A percentile compares a stretch with the other conserved stretches of the same genome.
phyloP scores from a whole-genome alignment of 1,140 invertebrate genomes.

The Plectrocnemia conspersa region DNA sequence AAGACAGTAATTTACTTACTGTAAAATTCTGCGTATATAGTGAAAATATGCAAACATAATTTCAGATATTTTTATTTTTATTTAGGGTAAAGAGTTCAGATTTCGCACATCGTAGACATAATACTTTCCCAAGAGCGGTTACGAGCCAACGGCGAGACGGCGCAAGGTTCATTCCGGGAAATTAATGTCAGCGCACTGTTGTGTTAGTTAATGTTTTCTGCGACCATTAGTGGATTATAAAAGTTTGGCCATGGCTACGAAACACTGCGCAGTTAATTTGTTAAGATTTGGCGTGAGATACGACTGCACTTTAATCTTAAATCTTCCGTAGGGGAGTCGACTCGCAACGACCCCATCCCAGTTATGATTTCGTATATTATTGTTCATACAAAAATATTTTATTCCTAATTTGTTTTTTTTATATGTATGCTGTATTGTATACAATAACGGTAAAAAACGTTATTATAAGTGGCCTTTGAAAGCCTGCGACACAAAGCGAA shows the following conservation, averaged over 20 bases:
- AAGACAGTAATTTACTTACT: too few relatives aligned
- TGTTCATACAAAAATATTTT: background rate
- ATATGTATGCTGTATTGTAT: background rate
- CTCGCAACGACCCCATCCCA: too few relatives aligned
- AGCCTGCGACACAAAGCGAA: constrained; percentile 16
- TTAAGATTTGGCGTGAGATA: constrained; percentile 28
- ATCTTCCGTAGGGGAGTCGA: background rate
- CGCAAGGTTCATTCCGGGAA: constrained; percentile 26
- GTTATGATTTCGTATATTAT: too few relatives aligned
- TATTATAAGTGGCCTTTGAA: constrained; percentile 13
- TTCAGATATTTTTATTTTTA: too few relatives aligned
- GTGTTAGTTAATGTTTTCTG: constrained; percentile 33
- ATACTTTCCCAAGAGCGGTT: constrained; percentile 4
- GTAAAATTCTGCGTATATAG: too few relatives aligned
- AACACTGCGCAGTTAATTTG: constrained; percentile 25
- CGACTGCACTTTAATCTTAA: constrained; percentile 16
- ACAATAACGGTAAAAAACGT: background rate
- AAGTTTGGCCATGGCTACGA: constrained; percentile 25
- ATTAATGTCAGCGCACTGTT: constrained; percentile 26
- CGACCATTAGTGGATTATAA: constrained; percentile 32
- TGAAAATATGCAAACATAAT: too few relatives aligned
- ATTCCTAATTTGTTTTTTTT: background rate
- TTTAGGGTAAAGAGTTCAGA: background rate
- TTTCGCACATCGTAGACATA: constrained; percentile 6
- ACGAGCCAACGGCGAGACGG: constrained; percentile 19